These are phyloP conservation scores for Chroicocephalus ridibundus DNA, from an alignment of 2,113 vertebrate genomes.

Conservation along the genomic window DNA sequence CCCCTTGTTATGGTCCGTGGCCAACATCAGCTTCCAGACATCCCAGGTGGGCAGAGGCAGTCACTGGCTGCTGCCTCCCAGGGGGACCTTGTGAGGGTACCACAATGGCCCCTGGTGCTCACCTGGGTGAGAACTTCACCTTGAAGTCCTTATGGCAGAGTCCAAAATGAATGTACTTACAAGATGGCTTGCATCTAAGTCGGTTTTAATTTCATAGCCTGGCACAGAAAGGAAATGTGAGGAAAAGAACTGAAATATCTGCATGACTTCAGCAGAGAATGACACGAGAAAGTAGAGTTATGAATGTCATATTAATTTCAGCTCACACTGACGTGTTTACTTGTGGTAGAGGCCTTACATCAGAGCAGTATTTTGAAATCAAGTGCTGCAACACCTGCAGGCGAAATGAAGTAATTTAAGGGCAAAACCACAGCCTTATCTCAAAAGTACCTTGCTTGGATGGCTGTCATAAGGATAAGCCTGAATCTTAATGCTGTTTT, in stretches of 20 bases:
- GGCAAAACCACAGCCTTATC: background rate
- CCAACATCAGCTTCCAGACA: background rate
- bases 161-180: fast-evolving
- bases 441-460: background rate
- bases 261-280: background rate
- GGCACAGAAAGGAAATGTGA: background rate
- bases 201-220: background rate
- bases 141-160: background rate
- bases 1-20: fast-evolving
- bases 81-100: background rate
- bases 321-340: background rate
- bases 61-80: background rate
- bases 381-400: background rate
- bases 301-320: background rate
- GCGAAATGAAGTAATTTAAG: background rate
- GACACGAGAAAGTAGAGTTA: background rate
- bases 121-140: too few species aligned
- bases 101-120: fast-evolving
- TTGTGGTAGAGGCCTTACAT: background rate
- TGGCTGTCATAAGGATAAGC: background rate
- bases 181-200: background rate
- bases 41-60: background rate
- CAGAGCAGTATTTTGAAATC: background rate
- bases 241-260: background rate
- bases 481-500: background rate